phyloP scores from a whole-genome alignment of 2,113 vertebrate genomes.

The Morone saxatilis region DNA sequence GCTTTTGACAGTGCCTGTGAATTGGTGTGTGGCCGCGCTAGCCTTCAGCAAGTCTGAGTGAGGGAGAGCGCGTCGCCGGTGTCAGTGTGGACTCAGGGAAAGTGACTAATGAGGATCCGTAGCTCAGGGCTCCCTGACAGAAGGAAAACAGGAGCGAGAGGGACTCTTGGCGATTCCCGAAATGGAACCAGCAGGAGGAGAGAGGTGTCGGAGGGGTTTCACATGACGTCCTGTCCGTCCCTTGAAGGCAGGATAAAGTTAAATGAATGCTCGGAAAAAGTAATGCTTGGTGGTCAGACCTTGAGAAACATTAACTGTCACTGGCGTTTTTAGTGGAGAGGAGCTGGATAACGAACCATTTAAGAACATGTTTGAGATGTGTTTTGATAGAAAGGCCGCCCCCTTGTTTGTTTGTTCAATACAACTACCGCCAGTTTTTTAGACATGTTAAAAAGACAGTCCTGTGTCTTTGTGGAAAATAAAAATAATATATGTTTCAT shows the following conservation, averaged over 20 bases:
- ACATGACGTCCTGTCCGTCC: constrained; percentile 24
- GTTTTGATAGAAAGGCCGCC: constrained; percentile 43
- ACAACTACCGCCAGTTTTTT: not conserved
- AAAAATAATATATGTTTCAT: not conserved
- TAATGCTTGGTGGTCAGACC: constrained; percentile 15
- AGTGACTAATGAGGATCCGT: constrained; percentile 76
- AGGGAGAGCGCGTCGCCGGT: constrained; percentile 26
- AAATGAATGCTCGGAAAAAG: constrained; percentile 41
- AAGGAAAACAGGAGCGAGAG: constrained; percentile 46
- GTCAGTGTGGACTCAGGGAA: constrained; percentile 58
- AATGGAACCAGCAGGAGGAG: constrained; percentile 55
- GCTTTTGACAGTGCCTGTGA: constrained; percentile 55
- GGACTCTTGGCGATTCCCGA: constrained; percentile 38
- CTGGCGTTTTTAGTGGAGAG: not conserved
- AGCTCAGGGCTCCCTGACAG: constrained; percentile 62
- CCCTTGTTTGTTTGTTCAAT: not conserved
- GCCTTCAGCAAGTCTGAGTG: constrained; percentile 56
- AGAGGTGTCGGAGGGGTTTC: constrained; percentile 47
- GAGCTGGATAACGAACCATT: constrained; percentile 23
- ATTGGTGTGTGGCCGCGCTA: constrained; percentile 44
- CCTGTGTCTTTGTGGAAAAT: not conserved
- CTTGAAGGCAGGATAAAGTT: constrained; percentile 51
- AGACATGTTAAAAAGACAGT: not conserved
- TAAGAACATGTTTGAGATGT: not conserved
- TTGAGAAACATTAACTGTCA: not conserved